Base-by-base conservation (phyloP, 2,888 invertebrate genomes). In the Blastobasis adustella region DNA sequence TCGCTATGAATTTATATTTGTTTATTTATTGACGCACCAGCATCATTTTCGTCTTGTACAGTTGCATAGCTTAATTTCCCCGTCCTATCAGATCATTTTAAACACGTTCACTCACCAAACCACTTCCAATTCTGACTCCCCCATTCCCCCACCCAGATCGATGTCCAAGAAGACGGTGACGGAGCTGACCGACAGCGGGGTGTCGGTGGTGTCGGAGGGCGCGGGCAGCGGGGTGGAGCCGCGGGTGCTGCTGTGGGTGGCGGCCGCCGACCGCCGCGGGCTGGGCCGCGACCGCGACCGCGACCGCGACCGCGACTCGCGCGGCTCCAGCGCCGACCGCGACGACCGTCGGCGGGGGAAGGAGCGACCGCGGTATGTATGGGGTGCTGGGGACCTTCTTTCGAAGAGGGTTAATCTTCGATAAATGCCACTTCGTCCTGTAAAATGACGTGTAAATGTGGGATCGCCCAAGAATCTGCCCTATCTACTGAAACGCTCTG, bases 121-220 rank as follows among this genome's bases (percentile, higher is more conserved):
- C 23, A 23, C 23, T 23, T 23, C 23, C 23, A 23, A 23, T 23
- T 23, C 23, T 23, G 23, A 23, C 23, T 23, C 23, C 23, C n/a
- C 10, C 10, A 40, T 40, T 42, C 3, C 42, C 9, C 42, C 42
- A 23, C 23, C 9, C 65, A 90, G 92, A 68, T 92, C 92, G 46
- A 90, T 90, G 56, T 91, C 91, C 37, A 93, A 93, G 85, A 93
- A 93, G 72, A 91, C 93, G 37, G 90, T 91, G 66, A 92, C 93
- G 45, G 93, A 93, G 73, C 79, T 93, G 66, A 93, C 94, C 5
- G 95, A 95, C 82, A 94, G 94, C 74, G 94, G 94, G 47, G 94
- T 94, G 67, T 93, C 93, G 53, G 93, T 94, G 47, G 92, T 94
- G 51, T 92, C 92, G 56, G 92, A 92, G 65, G 90, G 90, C 47